phyloP scores from a whole-genome alignment of 2,888 invertebrate species.

The Cataglyphis altisquamis region DNA sequence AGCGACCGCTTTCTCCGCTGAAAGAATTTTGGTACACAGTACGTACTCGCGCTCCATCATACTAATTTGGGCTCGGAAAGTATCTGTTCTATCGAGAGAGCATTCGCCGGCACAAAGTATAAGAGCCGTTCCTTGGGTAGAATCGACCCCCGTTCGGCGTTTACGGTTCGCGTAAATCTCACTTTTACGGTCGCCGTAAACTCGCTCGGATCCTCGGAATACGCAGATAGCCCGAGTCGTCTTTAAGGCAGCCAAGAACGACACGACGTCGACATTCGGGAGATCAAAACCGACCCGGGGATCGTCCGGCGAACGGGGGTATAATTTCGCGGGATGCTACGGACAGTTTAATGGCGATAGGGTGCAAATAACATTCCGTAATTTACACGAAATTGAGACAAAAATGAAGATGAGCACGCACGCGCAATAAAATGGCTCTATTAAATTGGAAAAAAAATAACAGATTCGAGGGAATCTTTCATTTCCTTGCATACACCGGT shows the following conservation, averaged over 20 bases:
- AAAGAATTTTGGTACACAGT: neutral
- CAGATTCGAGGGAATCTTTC: neutral
- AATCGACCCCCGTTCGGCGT: slow-evolving; percentile 47
- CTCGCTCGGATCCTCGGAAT: slow-evolving; percentile 19
- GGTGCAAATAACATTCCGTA: slow-evolving; percentile 16
- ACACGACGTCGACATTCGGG: neutral
- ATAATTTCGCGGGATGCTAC: slow-evolving; percentile 32
- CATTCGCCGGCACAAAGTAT: slow-evolving; percentile 17
- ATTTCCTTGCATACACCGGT: neutral
- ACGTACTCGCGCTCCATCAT: neutral
- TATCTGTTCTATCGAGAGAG: neutral
- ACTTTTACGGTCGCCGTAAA: slow-evolving; percentile 70
- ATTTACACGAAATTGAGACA: slow-evolving; percentile 14
- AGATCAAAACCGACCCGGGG: slow-evolving; percentile 4
- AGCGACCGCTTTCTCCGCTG: neutral
- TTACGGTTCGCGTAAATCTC: slow-evolving; percentile 74
- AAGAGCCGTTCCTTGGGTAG: neutral
- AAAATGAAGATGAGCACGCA: neutral
- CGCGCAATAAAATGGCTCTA: neutral
- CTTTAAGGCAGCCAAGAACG: slow-evolving; percentile 17
- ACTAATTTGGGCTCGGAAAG: neutral
- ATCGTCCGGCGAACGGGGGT: slow-evolving; percentile 9
- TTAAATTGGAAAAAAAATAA: neutral
- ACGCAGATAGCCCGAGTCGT: neutral
- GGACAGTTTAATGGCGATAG: neutral